These are phyloP conservation scores for Adrianichthys oophorus DNA, from an alignment of 2,797 vertebrate species.

Conservation along the genomic window DNA sequence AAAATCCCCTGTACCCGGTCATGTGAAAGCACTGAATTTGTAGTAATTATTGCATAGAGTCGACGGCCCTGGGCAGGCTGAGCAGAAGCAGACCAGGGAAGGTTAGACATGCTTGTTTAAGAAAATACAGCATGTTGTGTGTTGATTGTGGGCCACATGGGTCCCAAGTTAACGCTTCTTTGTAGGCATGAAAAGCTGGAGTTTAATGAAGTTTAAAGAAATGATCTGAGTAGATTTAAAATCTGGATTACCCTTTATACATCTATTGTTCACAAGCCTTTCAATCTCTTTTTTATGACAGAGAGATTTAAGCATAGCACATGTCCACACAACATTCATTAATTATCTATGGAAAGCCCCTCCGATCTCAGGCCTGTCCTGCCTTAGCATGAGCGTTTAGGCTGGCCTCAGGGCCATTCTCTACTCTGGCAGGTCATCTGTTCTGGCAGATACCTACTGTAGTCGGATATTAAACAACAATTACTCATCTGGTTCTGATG, in stretches of 20 bases:
- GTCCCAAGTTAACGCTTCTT: conserved; percentile 24
- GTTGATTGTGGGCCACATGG: conserved; percentile 43
- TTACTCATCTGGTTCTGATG: conserved; percentile 44
- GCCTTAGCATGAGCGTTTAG: conserved; percentile 40
- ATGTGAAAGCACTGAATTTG: conserved; percentile 69
- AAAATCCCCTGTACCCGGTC: conserved; percentile 75
- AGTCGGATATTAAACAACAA: conserved; percentile 44
- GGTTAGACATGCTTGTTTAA: conserved; percentile 63
- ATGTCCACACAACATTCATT: conserved; percentile 39
- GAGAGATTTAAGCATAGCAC: conserved; percentile 44
- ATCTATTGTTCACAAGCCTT: conserved; percentile 8
- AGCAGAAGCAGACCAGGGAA: conserved; percentile 64
- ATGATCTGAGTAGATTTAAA: neutral
- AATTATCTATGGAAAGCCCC: conserved; percentile 57
- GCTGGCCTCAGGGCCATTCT: conserved; percentile 44
- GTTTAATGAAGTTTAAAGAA: conserved; percentile 23
- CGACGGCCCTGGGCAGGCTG: conserved; percentile 55
- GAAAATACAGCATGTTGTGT: conserved; percentile 60
- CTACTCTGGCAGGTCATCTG: conserved; percentile 58
- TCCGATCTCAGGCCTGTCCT: conserved; percentile 48
- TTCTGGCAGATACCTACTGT: conserved; percentile 52
- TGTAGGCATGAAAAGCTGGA: conserved; percentile 26
- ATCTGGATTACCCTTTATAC: conserved; percentile 2
- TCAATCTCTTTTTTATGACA: conserved; percentile 27
- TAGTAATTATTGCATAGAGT: conserved; percentile 71